Conservation (phyloP, 1,140 invertebrate genomes). For the Pseudomyrmex gracilis region DNA sequence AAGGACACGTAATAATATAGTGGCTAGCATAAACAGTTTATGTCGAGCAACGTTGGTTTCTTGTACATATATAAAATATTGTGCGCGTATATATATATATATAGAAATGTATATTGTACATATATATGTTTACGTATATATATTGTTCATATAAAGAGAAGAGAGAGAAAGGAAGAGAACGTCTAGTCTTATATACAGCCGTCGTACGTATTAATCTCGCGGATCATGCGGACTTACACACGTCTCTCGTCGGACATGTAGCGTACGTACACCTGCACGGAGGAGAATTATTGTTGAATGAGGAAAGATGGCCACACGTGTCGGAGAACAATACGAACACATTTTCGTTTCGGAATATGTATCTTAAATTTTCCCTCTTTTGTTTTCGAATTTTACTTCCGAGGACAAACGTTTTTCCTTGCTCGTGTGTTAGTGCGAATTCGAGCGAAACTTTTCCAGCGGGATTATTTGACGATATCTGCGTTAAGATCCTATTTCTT, state of each 20-base stretch:
- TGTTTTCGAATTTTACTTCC: neutral
- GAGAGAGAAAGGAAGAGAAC: no score
- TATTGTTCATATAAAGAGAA: no score
- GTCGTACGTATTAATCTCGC: conserved; percentile 38
- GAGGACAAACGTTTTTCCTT: no score
- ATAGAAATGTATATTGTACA: no score
- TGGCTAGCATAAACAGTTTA: conserved; percentile 44
- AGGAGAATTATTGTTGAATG: neutral
- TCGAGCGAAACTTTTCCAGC: neutral
- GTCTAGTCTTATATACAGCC: neutral
- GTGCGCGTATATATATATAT: no score
- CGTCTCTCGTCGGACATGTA: neutral
- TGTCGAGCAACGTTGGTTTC: neutral
- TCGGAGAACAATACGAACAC: neutral
- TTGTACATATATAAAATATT: neutral
- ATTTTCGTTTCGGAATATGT: neutral
- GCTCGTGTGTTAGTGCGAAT: neutral
- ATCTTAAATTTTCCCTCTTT: neutral
- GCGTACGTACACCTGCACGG: neutral
- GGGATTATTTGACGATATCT: conserved; percentile 17
- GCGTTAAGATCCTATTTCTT: neutral
- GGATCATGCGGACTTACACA: conserved; percentile 29
- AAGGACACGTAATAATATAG: neutral
- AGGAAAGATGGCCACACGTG: conserved; percentile 30
- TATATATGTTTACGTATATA: no score